These are phyloP conservation scores for Papilio polytes DNA, from an alignment of 1,140 invertebrate species.

Conservation along the genomic window DNA sequence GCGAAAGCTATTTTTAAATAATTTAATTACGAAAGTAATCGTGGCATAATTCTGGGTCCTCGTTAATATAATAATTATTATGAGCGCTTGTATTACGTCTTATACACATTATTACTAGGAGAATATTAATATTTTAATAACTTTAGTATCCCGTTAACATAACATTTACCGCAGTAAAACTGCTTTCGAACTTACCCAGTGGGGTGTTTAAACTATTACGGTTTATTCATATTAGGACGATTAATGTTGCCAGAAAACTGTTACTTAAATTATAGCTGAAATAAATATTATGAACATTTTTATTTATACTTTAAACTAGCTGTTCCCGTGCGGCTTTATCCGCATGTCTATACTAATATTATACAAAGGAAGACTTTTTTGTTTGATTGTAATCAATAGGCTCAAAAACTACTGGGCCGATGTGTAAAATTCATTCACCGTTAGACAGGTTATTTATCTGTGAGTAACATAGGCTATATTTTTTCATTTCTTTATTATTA, in stretches of 20 bases:
- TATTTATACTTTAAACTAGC: too few relatives aligned
- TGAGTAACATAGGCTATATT: too few relatives aligned
- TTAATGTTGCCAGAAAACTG: not conserved
- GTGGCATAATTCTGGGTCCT: not conserved
- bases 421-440: too few relatives aligned
- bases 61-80: not conserved
- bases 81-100: not conserved
- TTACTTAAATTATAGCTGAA: not conserved
- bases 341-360: too few relatives aligned
- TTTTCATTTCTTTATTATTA: too few relatives aligned
- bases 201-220: not conserved
- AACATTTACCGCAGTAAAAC: not conserved
- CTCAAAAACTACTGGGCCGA: too few relatives aligned
- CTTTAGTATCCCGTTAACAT: constrained; percentile 4
- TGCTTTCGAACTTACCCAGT: not conserved
- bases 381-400: too few relatives aligned
- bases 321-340: too few relatives aligned
- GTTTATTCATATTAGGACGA: not conserved
- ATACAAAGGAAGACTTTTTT: too few relatives aligned
- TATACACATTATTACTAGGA: not conserved
- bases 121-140: constrained; percentile 3
- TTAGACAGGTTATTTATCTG: too few relatives aligned
- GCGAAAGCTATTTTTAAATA: too few relatives aligned
- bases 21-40: too few relatives aligned
- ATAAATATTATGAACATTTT: not conserved